These are phyloP conservation scores for Noctilio leporinus DNA, from an alignment of 2,113 vertebrate species.

Conservation along the genomic window DNA sequence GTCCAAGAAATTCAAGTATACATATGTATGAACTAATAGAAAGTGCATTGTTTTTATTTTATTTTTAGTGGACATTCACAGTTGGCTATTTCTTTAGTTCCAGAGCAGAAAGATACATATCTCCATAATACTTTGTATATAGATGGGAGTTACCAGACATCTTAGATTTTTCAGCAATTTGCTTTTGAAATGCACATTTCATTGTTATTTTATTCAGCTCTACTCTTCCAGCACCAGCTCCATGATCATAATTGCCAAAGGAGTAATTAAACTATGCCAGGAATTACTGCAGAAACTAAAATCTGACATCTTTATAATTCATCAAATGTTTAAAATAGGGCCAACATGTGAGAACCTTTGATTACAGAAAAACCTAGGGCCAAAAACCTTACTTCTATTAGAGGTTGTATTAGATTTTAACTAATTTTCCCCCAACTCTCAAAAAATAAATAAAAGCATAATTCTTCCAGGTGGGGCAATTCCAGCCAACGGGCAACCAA, in stretches of 20 bases:
- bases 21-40: background rate
- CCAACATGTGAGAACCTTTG: background rate
- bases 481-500: background rate
- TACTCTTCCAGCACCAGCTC: background rate
- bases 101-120: background rate
- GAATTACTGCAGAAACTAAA: background rate
- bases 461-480: background rate
- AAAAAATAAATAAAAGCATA: background rate
- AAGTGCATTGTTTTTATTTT: background rate
- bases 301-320: conserved; percentile 10
- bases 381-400: background rate
- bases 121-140: background rate
- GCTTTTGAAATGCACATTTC: background rate
- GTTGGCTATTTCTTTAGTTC: background rate
- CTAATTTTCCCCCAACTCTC: background rate
- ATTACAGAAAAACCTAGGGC: background rate
- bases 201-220: background rate
- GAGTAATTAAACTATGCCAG: background rate
- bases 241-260: background rate
- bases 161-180: background rate
- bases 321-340: conserved; percentile 44
- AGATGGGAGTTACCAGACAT: background rate
- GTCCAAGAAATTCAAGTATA: conserved; percentile 59
- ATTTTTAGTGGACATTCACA: background rate
- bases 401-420: background rate